These are phyloP conservation scores for Pteronotus mesoamericanus DNA, from an alignment of 2,797 vertebrate genomes.

Conservation along the genomic window DNA sequence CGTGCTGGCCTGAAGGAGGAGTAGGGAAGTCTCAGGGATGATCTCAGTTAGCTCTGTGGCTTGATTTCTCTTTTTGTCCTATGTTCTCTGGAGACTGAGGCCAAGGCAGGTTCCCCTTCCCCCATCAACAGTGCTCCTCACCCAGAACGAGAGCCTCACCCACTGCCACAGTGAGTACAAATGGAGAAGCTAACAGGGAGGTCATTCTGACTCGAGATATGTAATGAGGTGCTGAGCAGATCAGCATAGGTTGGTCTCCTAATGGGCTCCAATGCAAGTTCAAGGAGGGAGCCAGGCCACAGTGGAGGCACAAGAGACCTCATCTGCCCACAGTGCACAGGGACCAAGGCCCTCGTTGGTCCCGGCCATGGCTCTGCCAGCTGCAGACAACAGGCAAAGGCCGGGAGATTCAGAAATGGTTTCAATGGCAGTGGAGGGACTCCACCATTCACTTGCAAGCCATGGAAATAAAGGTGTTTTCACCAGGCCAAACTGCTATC, in stretches of 20 bases:
- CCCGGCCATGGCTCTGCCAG: background rate
- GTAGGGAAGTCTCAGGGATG: background rate
- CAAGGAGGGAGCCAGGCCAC: background rate
- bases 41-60: background rate
- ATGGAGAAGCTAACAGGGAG: background rate
- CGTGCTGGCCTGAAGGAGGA: background rate
- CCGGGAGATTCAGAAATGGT: background rate
- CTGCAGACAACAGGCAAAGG: background rate
- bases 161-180: no score
- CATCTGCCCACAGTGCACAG: fast-evolving
- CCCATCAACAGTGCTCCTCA: fast-evolving
- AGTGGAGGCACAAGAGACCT: fast-evolving
- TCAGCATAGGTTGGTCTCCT: background rate
- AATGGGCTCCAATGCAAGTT: background rate
- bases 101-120: fast-evolving
- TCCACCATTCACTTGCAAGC: background rate
- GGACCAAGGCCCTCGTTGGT: fast-evolving
- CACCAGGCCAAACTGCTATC: background rate
- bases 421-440: background rate
- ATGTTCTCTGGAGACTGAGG: background rate
- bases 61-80: background rate
- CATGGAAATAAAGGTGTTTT: background rate
- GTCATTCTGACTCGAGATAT: background rate
- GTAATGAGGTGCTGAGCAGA: background rate
- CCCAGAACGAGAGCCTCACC: background rate